These are phyloP conservation scores for Phyllostomus discolor DNA, from an alignment of 2,113 vertebrate genomes.

Conservation along the genomic window DNA sequence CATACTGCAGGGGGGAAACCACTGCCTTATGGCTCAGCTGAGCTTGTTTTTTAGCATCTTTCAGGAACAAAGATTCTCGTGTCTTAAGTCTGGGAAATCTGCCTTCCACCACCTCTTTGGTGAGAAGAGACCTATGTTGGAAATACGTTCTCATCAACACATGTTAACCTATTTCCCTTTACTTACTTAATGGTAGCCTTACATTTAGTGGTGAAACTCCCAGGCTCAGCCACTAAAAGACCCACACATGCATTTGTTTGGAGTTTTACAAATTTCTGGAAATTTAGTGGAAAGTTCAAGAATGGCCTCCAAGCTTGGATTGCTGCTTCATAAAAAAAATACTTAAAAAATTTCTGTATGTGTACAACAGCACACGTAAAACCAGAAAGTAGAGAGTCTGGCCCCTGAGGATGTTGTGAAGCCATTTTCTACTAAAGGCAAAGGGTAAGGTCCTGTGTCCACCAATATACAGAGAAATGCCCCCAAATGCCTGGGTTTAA, in stretches of 20 bases:
- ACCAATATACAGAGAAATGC: not conserved
- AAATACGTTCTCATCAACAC: not conserved
- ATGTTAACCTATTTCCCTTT: not conserved
- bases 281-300: slow-evolving; percentile 16
- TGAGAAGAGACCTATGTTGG: not conserved
- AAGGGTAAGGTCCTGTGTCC: not conserved
- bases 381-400: not conserved
- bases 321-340: not conserved
- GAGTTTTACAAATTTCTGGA: not conserved
- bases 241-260: not conserved
- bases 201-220: not conserved
- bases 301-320: not conserved
- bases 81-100: not conserved
- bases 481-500: not conserved
- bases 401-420: not conserved
- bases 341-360: not conserved
- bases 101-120: not conserved
- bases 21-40: not conserved
- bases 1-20: not conserved
- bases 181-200: not conserved
- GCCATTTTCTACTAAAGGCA: not conserved
- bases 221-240: not conserved
- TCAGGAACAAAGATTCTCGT: not conserved
- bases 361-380: not conserved
- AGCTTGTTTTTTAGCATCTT: not conserved